phyloP scores from a whole-genome alignment of 2,797 vertebrate species.

The Platalea minor region DNA sequence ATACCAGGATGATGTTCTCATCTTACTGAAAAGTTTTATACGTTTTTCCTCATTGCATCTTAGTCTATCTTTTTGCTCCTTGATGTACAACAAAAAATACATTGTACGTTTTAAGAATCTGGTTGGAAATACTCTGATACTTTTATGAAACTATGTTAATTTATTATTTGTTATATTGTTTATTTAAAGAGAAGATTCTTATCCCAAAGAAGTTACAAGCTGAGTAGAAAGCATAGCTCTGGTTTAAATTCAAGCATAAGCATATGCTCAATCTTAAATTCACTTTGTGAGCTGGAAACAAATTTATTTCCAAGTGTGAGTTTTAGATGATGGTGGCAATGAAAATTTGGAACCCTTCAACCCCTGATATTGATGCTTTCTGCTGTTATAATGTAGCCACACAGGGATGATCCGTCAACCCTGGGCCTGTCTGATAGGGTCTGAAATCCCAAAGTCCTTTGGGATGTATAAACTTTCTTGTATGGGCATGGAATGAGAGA shows the following conservation, averaged over 20 bases:
- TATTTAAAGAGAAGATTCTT: background rate
- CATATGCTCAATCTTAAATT: background rate
- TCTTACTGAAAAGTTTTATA: background rate
- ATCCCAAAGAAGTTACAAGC: background rate
- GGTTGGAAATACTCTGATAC: background rate
- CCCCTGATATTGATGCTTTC: background rate
- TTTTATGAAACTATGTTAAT: background rate
- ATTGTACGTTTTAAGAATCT: background rate
- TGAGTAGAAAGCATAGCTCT: background rate
- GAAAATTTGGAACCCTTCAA: background rate
- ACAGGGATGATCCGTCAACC: background rate
- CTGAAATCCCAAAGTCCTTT: background rate
- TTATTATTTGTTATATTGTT: background rate
- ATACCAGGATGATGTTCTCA: background rate
- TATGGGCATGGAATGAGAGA: background rate
- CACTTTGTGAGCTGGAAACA: background rate
- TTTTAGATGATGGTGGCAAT: background rate
- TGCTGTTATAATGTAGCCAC: background rate
- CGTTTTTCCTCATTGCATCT: background rate
- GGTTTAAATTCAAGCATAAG: background rate
- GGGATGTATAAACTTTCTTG: background rate
- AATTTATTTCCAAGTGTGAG: background rate
- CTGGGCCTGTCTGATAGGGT: background rate
- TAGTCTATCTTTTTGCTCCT: background rate
- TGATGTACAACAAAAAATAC: background rate